A percentile compares a stretch with the other conserved stretches of the same genome.
Evolutionary conservation across 2,888 invertebrate genomes (phyloP).

Genomic region (Luperina nickerlii): DNA sequence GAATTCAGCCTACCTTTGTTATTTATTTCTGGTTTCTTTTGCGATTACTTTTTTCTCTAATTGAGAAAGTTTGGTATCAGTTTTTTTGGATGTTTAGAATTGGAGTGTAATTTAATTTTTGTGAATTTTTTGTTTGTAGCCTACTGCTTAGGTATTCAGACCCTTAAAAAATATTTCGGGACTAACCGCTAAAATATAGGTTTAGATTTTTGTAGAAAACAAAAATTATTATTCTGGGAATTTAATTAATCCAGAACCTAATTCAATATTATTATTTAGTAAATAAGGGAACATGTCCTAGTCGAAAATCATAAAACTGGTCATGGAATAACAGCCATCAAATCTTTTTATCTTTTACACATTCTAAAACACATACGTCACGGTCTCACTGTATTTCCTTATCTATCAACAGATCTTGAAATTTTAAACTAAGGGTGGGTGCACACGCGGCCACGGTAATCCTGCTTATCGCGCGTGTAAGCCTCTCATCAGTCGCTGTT

Average conservation of each 20-base stretch:
- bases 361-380: conserved; percentile 48
- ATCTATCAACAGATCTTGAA: conserved; percentile 77
- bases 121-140: neutral
- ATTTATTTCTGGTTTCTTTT: conserved; percentile 72
- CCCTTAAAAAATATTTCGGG: neutral
- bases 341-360: conserved; percentile 8
- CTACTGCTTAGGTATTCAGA: neutral
- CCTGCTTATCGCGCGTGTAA: conserved; percentile 83
- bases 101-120: conserved; percentile 41
- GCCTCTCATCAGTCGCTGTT: conserved; percentile 81
- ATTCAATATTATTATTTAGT: neutral
- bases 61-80: conserved; percentile 64
- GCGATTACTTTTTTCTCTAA: conserved; percentile 64
- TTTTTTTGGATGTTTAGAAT: conserved; percentile 37
- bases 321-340: neutral
- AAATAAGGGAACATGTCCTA: neutral
- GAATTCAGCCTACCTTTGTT: conserved; percentile 73
- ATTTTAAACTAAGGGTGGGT: conserved; percentile 82
- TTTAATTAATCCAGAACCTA: neutral
- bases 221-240: neutral
- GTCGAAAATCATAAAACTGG: neutral
- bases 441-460: conserved; percentile 74
- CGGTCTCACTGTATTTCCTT: conserved; percentile 56
- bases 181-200: conserved; percentile 1
- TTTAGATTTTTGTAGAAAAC: neutral